Conservation (phyloP, 2,113 vertebrate genomes). For the Actinemys pallida region DNA sequence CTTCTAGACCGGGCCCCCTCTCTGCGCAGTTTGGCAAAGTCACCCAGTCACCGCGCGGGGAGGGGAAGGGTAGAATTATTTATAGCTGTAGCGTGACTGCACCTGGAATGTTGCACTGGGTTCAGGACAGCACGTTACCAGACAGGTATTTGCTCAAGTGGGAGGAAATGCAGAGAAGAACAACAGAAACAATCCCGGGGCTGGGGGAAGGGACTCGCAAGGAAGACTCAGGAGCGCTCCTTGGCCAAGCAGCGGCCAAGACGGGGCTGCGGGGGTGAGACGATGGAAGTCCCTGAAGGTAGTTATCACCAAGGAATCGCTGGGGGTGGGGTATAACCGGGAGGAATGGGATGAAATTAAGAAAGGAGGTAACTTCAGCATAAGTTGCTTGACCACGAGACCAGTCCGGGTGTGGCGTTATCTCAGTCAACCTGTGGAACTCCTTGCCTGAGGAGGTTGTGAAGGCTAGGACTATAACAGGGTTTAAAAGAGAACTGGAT, state of each 20-base stretch:
- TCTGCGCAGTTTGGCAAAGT: no score
- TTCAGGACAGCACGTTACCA: neutral
- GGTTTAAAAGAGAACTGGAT: no score
- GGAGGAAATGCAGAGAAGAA: neutral
- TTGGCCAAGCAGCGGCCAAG: neutral
- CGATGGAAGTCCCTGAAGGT: neutral
- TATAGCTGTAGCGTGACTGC: neutral
- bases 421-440: no score
- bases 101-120: neutral
- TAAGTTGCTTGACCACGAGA: rapidly evolving
- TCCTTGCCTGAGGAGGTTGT: no score
- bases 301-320: neutral
- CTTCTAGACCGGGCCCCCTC: neutral
- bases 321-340: neutral
- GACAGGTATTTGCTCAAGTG: neutral
- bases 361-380: neutral
- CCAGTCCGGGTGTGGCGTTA: neutral
- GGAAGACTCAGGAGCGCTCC: neutral
- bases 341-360: neutral
- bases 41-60: no score
- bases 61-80: neutral
- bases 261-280: neutral
- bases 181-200: neutral
- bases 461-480: no score
- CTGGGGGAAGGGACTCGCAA: rapidly evolving